Base-by-base conservation (phyloP, 2,888 invertebrate genomes). In the Griposia aprilina region DNA sequence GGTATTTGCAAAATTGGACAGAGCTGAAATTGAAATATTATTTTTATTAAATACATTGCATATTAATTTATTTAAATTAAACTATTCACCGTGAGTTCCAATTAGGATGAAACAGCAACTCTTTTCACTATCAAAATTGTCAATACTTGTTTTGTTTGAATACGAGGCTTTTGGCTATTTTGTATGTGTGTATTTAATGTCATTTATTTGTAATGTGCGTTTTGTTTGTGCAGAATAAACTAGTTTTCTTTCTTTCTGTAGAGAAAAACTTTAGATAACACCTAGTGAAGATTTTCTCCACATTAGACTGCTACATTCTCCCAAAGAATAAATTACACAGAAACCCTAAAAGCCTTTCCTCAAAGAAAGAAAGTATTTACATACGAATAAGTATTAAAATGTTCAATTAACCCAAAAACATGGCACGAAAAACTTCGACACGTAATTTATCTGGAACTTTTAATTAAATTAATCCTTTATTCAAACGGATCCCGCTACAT, bases 381-480 rank as follows among this genome's bases (percentile, higher is more conserved):
- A 67, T 17, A 59, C 55, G 41, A 36, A 41, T 3, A 15, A 59
- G 45, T 62, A 78, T 84, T 41, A 66, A 82, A 80, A 86, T 78
- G 75, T 85, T 78, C 67, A 83, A 63, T 79, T 81, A 79, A 74
- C 65, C 72, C 71, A 65, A 80, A 85, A 87, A 80, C 59, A 59
- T 41, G n/a, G 36, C 65, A 60, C 70, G 76, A 76, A 83, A 78
- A 81, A 80, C 72, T 85, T 82, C 72, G 36, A 76, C 78, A 67
- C 71, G 74, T 80, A 84, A 86, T 86, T 81, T 74, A 83, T 80
- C 20, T 76, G 55, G 45, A 83, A 87, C 79, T 85, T 88, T 85
- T 80, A 81, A 88, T 87, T 84, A 81, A 87, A 80, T 85, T 80
- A 84, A 88, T 84, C 82, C 82, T 86, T 80, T 86, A 84, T 82